phyloP scores from a whole-genome alignment of 2,888 invertebrate species.

The Rotaria magnacalcarata region DNA sequence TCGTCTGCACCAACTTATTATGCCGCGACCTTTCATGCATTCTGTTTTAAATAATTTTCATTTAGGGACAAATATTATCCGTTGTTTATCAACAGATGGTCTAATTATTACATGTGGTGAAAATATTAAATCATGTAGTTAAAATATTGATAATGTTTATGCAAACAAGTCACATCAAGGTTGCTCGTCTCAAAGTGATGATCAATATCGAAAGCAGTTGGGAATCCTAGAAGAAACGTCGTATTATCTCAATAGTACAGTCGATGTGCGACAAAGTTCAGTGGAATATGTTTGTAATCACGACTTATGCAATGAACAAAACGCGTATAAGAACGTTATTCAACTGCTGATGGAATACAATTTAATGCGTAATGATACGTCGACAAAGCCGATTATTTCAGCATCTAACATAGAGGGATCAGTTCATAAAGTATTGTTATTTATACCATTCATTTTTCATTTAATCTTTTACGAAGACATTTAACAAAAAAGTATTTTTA shows the following conservation, averaged over 20 bases:
- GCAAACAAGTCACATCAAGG: background rate
- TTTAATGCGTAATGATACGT: background rate
- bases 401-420: background rate
- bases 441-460: background rate
- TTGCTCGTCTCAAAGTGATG: background rate
- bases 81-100: background rate
- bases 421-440: background rate
- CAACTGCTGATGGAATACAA: background rate
- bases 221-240: conserved; percentile 11
- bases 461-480: background rate
- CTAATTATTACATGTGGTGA: background rate
- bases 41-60: background rate
- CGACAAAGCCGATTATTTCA: background rate
- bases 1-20: too few relatives aligned
- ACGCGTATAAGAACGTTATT: background rate
- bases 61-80: background rate
- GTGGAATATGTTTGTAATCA: conserved; percentile 19
- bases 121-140: background rate
- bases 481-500: too few relatives aligned
- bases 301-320: background rate
- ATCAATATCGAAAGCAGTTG: background rate
- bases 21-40: background rate
- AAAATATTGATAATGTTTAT: conserved; percentile 2
- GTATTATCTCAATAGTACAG: background rate
- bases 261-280: background rate